These are phyloP conservation scores for Perca fluviatilis DNA, from an alignment of 2,113 vertebrate species.

Conservation along the genomic window DNA sequence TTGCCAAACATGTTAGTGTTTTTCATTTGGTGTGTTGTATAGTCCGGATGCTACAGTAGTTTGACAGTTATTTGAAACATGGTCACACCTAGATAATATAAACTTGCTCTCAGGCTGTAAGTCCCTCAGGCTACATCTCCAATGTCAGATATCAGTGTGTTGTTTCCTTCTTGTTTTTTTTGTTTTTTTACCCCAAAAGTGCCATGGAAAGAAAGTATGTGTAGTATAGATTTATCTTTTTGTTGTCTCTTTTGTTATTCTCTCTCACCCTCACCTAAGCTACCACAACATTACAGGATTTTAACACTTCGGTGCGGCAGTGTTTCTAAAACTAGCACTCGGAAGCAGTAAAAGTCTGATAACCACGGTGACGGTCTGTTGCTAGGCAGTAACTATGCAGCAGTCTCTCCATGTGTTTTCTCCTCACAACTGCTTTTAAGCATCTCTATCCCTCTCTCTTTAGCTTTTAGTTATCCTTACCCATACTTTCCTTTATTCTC, in stretches of 20 bases:
- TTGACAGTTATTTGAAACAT: conserved; percentile 2
- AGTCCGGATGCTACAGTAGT: conserved; percentile 1
- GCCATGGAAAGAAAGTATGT: neutral
- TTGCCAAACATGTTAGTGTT: conserved; percentile 19
- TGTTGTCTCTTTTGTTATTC: conserved; percentile 11
- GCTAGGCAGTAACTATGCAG: conserved; percentile 86
- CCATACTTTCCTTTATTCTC: neutral
- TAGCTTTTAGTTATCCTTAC: neutral
- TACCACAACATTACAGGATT: conserved; percentile 25
- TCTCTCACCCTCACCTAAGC: conserved; percentile 6
- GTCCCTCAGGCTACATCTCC: neutral
- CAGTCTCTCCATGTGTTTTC: conserved; percentile 60
- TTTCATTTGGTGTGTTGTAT: neutral
- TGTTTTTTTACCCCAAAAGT: neutral
- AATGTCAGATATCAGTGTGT: neutral
- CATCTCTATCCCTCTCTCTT: conserved; percentile 18
- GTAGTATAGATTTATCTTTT: neutral
- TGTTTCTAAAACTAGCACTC: conserved; percentile 63
- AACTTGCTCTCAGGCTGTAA: neutral
- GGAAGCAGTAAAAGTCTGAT: conserved; percentile 65
- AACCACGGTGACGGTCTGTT: conserved; percentile 75
- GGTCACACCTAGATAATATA: neutral
- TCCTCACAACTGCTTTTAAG: conserved; percentile 47
- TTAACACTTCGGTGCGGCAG: conserved; percentile 20
- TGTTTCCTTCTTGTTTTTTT: neutral